Evolutionary conservation across 2,888 invertebrate species (phyloP), one percentile per base, ranked within the genome.

Genomic region (Drosophila falleni): DNA sequence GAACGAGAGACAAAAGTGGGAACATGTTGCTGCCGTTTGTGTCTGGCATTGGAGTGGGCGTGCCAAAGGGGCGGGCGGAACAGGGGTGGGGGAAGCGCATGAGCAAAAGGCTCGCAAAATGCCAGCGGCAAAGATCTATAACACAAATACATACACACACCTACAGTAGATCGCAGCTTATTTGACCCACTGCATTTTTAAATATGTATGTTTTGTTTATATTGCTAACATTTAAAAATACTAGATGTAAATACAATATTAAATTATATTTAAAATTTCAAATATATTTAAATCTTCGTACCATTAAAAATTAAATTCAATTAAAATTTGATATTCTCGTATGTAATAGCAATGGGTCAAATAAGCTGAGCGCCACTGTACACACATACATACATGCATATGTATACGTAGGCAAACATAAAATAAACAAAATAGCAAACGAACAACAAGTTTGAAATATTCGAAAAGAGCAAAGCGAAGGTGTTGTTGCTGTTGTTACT

Each of bases 401-500:
- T 54, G 44, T 19, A 50, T 67, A 56, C 59, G 61, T 65, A 60
- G 63, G 70, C 85, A 80, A 84, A 84, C 82, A 85, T 81, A 78
- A 84, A 84, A 84, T 89, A 89, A 84, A 89, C 84, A 89, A 88
- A 83, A 71, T 55, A 68, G 70, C 65, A 46, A 68, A 58, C 56
- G 66, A 78, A 67, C 67, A 82, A 87, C 80, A 74, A 84, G 89
- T 83, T 90, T 77, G 65, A 83, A 80, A 87, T 71, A 67, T 60
- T 60, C 76, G 71, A 75, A 79, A 81, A 70, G 64, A 72, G 73
- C 63, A 78, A 81, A 80, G 70, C 78, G 65, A 89, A 85, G 87
- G 87, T 89, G 89, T 88, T 82, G 75, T 71, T 72, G 60, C 29
- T 29, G 29, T 29, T 29, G 23, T 23, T n/a, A n/a, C n/a, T n/a